Evolutionary conservation across 2,888 invertebrate species (phyloP), one percentile per base, ranked within the genome.

Genomic region (Metellina segmentata): DNA sequence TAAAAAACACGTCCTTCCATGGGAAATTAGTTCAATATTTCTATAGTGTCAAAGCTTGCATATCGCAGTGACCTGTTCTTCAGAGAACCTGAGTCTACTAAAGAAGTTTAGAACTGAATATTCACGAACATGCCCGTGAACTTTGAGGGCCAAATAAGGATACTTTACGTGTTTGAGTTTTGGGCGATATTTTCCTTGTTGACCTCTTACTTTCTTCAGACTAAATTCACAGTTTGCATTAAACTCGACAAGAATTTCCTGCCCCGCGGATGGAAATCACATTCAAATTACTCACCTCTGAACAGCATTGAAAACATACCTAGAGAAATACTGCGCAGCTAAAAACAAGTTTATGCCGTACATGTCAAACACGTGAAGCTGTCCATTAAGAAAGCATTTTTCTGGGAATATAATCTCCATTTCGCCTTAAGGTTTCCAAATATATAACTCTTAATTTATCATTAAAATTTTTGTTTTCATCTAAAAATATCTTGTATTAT

Each of bases 151-250:
- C 19, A 75, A 69, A 75, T 8, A n/a, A 85, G 34, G 61, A 61
- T 16, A 11, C 34, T 61, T 61, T 61, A 79, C 13, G 7, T 9
- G 34, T 79, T 20, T 13, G 53, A 79, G 1, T 79, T 19, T 79
- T 51, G 51, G 49, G 6, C 6, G 61, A 34, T 20, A 71, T 20
- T 48, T 85, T 75, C 48, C 72, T 85, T 48, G n/a, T 75, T 85
- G 75, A 85, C 72, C 74, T 61, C n/a, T 61, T 13, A 19, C 19
- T 20, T 52, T 11, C 4, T n/a, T 48, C 13, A 48, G 19, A 79
- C 51, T n/a, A 7, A 52, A 52, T 19, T 19, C 34, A 34, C 34
- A 8, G 52, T 53, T 79, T 7, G 61, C 6, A 16, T 61, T 8
- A 61, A 61, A 16, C 13, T 11, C 61, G 9, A 61, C 11, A 9